These are phyloP conservation scores for Drosophila hydei DNA, from an alignment of 1,140 invertebrate genomes.

Conservation along the genomic window DNA sequence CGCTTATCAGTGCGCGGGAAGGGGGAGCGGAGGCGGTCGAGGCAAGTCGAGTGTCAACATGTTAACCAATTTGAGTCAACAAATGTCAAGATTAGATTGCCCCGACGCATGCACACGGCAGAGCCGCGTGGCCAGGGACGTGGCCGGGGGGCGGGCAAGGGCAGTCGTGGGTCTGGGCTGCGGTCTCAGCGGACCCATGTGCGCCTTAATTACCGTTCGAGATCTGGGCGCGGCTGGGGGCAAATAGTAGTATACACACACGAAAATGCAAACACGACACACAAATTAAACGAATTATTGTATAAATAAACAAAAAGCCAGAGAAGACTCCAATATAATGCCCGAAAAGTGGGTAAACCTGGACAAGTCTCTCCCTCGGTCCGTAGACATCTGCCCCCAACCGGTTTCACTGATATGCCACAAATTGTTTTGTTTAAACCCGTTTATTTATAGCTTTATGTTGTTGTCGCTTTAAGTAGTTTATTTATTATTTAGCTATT, in stretches of 20 bases:
- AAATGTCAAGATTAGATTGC: slow-evolving; percentile 77
- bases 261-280: slow-evolving; percentile 17
- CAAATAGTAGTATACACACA: slow-evolving; percentile 6
- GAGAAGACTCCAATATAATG: slow-evolving; percentile 2
- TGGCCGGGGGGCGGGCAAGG: neutral
- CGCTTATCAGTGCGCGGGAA: slow-evolving; percentile 50
- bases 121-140: neutral
- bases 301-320: slow-evolving; percentile 44
- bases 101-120: slow-evolving; percentile 23
- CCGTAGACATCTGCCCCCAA: slow-evolving; percentile 50
- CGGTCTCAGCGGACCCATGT: slow-evolving; percentile 6
- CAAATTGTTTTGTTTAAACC: slow-evolving; percentile 53
- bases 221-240: slow-evolving; percentile 12
- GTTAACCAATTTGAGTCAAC: slow-evolving; percentile 82
- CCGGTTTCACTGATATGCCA: slow-evolving; percentile 47
- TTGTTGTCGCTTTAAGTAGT: slow-evolving; percentile 40
- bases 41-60: slow-evolving; percentile 72
- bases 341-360: slow-evolving; percentile 54
- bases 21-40: slow-evolving; percentile 10
- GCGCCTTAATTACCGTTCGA: slow-evolving; percentile 40
- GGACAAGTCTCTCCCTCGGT: slow-evolving; percentile 24
- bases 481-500: slow-evolving; percentile 43
- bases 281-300: slow-evolving; percentile 50
- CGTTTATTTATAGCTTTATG: slow-evolving; percentile 62
- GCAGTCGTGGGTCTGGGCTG: neutral